phyloP scores from a whole-genome alignment of 1,140 invertebrate genomes.

The Drosophila carrolli region DNA sequence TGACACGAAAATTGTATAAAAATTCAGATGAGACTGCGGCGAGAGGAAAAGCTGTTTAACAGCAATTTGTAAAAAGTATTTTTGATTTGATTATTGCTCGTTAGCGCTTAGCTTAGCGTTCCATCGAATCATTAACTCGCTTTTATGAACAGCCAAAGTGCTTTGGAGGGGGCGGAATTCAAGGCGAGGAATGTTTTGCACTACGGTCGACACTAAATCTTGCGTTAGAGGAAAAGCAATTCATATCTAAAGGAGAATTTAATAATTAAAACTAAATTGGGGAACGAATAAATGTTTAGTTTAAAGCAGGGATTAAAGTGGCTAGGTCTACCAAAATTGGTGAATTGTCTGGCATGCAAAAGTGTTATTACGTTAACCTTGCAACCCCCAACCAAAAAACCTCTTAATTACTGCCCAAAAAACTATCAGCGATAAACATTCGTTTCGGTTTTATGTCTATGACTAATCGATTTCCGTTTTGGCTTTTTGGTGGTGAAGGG shows the following conservation, averaged over 20 bases:
- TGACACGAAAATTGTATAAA: slow-evolving; percentile 26
- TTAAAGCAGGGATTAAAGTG: slow-evolving; percentile 8
- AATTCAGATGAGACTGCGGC: slow-evolving; percentile 8
- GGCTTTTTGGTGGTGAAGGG: background rate
- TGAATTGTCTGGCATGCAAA: slow-evolving; percentile 59
- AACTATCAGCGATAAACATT: slow-evolving; percentile 71
- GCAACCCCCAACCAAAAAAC: background rate
- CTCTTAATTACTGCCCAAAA: slow-evolving; percentile 56
- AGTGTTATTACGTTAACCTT: slow-evolving; percentile 52
- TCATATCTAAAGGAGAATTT: no score
- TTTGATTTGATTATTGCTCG: slow-evolving; percentile 83
- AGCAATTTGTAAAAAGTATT: slow-evolving; percentile 72
- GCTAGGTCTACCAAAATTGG: background rate
- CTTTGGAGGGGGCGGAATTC: slow-evolving; percentile 7
- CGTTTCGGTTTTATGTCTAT: slow-evolving; percentile 51
- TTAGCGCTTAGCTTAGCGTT: slow-evolving; percentile 54
- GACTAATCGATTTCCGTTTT: slow-evolving; percentile 70
- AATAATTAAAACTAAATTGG: no score
- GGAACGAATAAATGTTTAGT: background rate
- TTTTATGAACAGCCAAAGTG: slow-evolving; percentile 65
- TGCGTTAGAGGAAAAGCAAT: no score
- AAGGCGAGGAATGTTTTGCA: no score
- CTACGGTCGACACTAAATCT: no score
- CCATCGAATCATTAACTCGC: slow-evolving; percentile 80
- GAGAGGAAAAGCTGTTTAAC: slow-evolving; percentile 37